Percentiles rank a stretch among this genome's conserved stretches.
Conservation (phyloP, 2,888 invertebrate species). For the Andrena fulva region DNA sequence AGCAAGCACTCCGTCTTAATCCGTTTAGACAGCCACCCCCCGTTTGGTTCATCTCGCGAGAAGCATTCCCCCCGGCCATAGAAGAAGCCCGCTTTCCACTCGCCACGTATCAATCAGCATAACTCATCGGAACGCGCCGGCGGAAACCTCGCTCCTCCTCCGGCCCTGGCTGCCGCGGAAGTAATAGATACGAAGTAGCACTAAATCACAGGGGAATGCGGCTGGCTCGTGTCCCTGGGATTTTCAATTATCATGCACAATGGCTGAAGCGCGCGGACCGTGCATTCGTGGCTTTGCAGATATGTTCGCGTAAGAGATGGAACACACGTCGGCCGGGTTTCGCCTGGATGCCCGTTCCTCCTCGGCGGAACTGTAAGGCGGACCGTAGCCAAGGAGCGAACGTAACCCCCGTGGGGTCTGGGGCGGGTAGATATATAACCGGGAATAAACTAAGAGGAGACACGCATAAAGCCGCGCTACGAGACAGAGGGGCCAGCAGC, state of each 20-base stretch:
- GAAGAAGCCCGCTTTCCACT: slow-evolving; percentile 31
- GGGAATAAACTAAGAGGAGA: slow-evolving; percentile 52
- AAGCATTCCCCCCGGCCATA: background rate
- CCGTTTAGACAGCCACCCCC: background rate
- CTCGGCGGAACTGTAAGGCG: slow-evolving; percentile 1
- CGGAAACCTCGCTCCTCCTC: slow-evolving; percentile 5
- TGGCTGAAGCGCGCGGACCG: slow-evolving; percentile 67
- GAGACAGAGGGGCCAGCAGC: slow-evolving; percentile 22
- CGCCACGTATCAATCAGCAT: slow-evolving; percentile 60
- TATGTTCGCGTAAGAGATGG: slow-evolving; percentile 64
- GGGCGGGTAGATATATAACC: slow-evolving; percentile 49
- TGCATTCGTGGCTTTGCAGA: slow-evolving; percentile 69
- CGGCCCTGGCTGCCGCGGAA: slow-evolving; percentile 30
- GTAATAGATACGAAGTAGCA: slow-evolving; percentile 64
- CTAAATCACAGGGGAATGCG: slow-evolving; percentile 65
- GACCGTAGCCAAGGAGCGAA: slow-evolving; percentile 57
- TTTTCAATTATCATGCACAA: slow-evolving; percentile 80
- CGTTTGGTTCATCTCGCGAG: background rate
- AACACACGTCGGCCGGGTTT: slow-evolving; percentile 50
- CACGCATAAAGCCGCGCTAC: slow-evolving; percentile 46
- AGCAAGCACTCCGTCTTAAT: background rate
- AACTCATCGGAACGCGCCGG: slow-evolving; percentile 55
- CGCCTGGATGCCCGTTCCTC: slow-evolving; percentile 19
- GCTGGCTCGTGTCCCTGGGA: slow-evolving; percentile 65
- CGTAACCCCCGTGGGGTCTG: slow-evolving; percentile 42